phyloP scores from a whole-genome alignment of 2,888 invertebrate genomes.

The Amblyjoppa proteus region DNA sequence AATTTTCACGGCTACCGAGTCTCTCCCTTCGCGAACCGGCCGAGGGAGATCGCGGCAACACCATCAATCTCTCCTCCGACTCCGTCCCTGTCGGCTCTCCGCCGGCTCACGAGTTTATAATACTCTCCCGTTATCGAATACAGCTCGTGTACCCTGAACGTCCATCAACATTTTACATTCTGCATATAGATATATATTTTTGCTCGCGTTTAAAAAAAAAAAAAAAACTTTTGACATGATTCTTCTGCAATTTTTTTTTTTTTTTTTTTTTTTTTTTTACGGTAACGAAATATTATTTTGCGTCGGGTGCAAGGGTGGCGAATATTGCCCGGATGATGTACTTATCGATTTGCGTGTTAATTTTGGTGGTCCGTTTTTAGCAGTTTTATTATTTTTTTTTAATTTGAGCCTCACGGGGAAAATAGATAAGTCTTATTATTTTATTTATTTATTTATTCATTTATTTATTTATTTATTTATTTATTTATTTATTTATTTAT shows the following conservation, averaged over 20 bases:
- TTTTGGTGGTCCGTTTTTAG: too few species aligned
- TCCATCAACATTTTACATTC: background rate
- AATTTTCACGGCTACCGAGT: slow-evolving; percentile 61
- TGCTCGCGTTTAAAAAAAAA: background rate
- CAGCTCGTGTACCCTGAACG: background rate
- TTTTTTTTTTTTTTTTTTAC: background rate
- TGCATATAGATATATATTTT: background rate
- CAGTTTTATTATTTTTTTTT: too few species aligned
- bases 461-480: too few species aligned
- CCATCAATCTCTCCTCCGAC: background rate
- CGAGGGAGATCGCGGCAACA: background rate
- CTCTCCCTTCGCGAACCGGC: slow-evolving; percentile 1
- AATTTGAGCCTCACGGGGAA: too few species aligned
- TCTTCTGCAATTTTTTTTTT: background rate
- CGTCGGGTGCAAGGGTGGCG: too few species aligned
- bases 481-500: too few species aligned
- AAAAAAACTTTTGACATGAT: background rate
- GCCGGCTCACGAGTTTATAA: slow-evolving; percentile 16
- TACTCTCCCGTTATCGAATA: slow-evolving; percentile 4
- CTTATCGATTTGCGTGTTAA: background rate
- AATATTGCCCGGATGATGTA: too few species aligned
- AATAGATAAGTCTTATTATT: too few species aligned
- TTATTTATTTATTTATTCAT: too few species aligned
- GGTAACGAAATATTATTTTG: background rate
- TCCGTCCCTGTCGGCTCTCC: slow-evolving; percentile 3